These are phyloP conservation scores for Paramuricea clavata DNA, from an alignment of 92 coral and sea anemone species.

Conservation along the genomic window DNA sequence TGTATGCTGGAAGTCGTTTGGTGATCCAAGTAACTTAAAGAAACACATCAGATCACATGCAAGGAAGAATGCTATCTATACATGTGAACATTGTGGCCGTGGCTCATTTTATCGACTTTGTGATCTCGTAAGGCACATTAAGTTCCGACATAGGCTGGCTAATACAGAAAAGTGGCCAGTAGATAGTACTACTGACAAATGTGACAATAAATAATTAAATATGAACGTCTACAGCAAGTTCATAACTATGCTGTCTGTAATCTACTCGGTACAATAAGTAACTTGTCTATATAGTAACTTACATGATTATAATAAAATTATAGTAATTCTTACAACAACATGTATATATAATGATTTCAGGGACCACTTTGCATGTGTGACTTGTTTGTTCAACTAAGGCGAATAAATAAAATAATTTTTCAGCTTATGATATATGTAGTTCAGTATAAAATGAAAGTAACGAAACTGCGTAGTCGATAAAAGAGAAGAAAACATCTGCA, in stretches of 20 bases:
- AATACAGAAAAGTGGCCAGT: conserved; percentile 33
- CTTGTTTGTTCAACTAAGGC: too few species aligned
- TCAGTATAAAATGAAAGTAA: too few species aligned
- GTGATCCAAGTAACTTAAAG: conserved; percentile 99
- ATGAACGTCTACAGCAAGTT: neutral
- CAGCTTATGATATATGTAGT: too few species aligned
- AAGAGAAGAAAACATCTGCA: too few species aligned
- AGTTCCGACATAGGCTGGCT: conserved; percentile 47
- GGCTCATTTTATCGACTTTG: conserved; percentile 47
- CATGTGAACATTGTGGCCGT: conserved; percentile 90
- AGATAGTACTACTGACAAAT: neutral
- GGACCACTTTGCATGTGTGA: too few species aligned
- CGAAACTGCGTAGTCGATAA: too few species aligned
- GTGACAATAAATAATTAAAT: neutral
- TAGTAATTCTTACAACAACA: too few species aligned
- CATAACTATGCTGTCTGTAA: neutral
- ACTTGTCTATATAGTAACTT: too few species aligned
- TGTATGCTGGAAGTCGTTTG: conserved; percentile 96
- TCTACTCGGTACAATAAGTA: neutral
- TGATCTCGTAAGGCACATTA: conserved; percentile 48
- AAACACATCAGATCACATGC: conserved; percentile 96
- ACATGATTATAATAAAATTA: too few species aligned
- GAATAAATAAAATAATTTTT: too few species aligned
- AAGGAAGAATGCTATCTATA: conserved; percentile 91
- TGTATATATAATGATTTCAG: too few species aligned